Conservation (phyloP, 2,797 vertebrate species). For the Zalophus californianus region DNA sequence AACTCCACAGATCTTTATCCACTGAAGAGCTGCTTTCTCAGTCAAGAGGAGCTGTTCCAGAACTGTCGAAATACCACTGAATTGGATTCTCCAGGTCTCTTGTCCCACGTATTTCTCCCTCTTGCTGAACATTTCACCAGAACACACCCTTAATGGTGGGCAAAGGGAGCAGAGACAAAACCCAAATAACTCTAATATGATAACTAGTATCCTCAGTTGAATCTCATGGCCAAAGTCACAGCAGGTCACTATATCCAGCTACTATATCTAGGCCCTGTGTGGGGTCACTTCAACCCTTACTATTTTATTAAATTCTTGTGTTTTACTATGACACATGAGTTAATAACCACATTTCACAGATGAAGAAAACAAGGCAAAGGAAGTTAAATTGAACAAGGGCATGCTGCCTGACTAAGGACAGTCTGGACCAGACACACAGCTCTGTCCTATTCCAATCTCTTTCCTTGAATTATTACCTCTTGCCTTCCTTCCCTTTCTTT, state of each 20-base stretch:
- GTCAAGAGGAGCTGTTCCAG: neutral
- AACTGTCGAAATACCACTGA: neutral
- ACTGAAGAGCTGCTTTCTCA: neutral
- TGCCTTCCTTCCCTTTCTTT: neutral
- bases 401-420: rapidly evolving
- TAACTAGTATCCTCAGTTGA: neutral
- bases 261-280: no score
- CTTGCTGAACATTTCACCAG: neutral
- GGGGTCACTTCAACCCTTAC: neutral
- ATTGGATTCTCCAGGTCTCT: neutral
- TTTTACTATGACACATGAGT: neutral
- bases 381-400: neutral
- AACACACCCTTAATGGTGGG: no score
- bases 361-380: neutral
- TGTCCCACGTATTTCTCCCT: neutral
- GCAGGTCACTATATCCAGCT: neutral
- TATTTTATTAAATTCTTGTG: neutral
- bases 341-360: neutral
- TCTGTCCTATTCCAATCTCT: neutral
- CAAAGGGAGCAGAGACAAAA: neutral
- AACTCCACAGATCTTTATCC: neutral
- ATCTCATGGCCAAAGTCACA: neutral
- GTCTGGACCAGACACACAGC: neutral
- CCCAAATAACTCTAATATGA: neutral
- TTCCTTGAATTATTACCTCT: neutral